Conservation (phyloP, 2,797 vertebrate genomes). For the Pseudochirops corinnae region DNA sequence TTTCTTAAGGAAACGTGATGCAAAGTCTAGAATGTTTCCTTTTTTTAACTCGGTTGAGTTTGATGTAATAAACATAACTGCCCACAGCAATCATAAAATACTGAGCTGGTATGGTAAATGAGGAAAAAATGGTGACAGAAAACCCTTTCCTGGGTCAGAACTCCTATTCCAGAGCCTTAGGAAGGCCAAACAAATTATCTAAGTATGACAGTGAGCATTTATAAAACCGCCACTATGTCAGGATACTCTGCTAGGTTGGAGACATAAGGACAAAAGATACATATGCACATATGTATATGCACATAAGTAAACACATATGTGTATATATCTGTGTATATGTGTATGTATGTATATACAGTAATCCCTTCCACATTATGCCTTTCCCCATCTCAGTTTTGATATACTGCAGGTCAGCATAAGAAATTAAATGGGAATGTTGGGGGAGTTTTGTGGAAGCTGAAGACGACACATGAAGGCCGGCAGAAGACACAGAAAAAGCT, state of each 20-base stretch:
- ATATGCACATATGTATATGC: neutral
- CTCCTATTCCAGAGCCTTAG: neutral
- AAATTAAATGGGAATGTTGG: neutral
- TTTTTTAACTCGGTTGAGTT: neutral
- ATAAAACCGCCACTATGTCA: neutral
- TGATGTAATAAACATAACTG: neutral
- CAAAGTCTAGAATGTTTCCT: neutral
- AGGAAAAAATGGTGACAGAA: neutral
- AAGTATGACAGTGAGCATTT: neutral
- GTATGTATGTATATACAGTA: neutral
- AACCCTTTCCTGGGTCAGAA: neutral
- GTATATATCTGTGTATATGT: too few species aligned
- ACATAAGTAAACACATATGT: neutral
- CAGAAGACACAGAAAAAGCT: neutral
- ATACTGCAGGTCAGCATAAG: neutral
- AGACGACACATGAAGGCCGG: neutral
- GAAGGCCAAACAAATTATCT: neutral
- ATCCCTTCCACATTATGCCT: neutral
- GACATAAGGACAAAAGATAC: neutral
- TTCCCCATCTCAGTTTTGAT: neutral
- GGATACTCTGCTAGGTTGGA: neutral
- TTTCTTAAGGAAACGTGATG: slow-evolving; percentile 6
- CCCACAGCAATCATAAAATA: neutral
- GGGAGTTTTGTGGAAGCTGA: neutral
- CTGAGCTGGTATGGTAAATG: neutral